These are phyloP conservation scores for Cyprinodon brontotheroides DNA, from an alignment of 2,113 vertebrate genomes.

Conservation along the genomic window DNA sequence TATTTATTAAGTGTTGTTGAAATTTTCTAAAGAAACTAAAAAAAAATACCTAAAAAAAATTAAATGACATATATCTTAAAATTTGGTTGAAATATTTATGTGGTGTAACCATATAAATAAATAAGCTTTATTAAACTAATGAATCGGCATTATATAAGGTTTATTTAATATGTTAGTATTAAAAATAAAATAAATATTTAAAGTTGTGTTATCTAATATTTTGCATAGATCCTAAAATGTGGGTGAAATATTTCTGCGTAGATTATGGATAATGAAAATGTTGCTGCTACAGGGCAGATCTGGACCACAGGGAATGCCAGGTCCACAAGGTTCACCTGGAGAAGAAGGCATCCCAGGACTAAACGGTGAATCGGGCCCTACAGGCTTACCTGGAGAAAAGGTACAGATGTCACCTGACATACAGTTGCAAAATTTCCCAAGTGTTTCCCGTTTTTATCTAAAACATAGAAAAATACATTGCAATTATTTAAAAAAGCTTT, in stretches of 20 bases:
- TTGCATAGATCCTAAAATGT: neutral
- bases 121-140: too few species aligned
- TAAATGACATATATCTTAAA: too few species aligned
- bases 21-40: too few species aligned
- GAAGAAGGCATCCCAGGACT: conserved; percentile 66
- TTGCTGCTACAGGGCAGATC: conserved; percentile 61
- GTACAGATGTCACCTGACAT: conserved; percentile 36
- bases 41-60: too few species aligned
- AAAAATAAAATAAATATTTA: too few species aligned
- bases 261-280: neutral
- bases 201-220: too few species aligned
- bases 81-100: too few species aligned
- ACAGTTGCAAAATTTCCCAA: neutral
- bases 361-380: conserved; percentile 37
- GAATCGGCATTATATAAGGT: too few species aligned
- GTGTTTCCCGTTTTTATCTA: neutral
- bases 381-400: conserved; percentile 71
- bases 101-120: too few species aligned
- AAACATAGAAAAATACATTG: neutral
- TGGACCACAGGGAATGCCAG: conserved; percentile 73
- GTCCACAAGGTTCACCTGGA: conserved; percentile 74
- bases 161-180: too few species aligned
- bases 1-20: too few species aligned
- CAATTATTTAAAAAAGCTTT: neutral
- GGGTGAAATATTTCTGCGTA: neutral